phyloP scores from a whole-genome alignment of 2,888 invertebrate genomes.

The Mellilla xanthometata region DNA sequence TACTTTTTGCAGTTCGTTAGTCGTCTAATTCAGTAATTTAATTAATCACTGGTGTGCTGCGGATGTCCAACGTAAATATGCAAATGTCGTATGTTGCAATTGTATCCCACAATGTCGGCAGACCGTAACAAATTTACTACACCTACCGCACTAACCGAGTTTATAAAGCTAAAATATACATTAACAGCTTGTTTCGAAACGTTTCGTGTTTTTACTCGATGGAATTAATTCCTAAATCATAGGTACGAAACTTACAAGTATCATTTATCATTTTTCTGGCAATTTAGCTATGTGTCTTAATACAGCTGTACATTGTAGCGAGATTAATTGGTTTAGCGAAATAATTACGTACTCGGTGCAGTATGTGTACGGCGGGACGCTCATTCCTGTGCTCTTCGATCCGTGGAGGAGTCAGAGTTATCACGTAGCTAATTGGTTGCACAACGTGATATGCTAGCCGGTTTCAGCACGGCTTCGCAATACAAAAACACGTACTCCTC shows the following conservation, averaged over 20 bases:
- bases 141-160: slow-evolving; percentile 45
- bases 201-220: slow-evolving; percentile 30
- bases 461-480: slow-evolving; percentile 11
- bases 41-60: slow-evolving; percentile 56
- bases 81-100: slow-evolving; percentile 70
- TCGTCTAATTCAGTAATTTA: slow-evolving; percentile 60
- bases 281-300: slow-evolving; percentile 32
- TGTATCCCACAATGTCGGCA: slow-evolving; percentile 64
- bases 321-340: slow-evolving; percentile 24
- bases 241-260: slow-evolving; percentile 16
- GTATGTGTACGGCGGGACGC: slow-evolving; percentile 30
- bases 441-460: slow-evolving; percentile 56
- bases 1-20: slow-evolving; percentile 35
- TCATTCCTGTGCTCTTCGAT: slow-evolving; percentile 64
- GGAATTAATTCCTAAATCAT: slow-evolving; percentile 23
- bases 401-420: slow-evolving; percentile 47
- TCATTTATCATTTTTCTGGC: slow-evolving; percentile 32
- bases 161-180: slow-evolving; percentile 58
- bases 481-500: background rate
- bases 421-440: slow-evolving; percentile 61
- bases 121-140: slow-evolving; percentile 63
- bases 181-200: slow-evolving; percentile 52
- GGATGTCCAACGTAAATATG: slow-evolving; percentile 67
- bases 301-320: slow-evolving; percentile 29
- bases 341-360: slow-evolving; percentile 37